Conservation (phyloP, 2,888 invertebrate species). For the Plebejus argus region DNA sequence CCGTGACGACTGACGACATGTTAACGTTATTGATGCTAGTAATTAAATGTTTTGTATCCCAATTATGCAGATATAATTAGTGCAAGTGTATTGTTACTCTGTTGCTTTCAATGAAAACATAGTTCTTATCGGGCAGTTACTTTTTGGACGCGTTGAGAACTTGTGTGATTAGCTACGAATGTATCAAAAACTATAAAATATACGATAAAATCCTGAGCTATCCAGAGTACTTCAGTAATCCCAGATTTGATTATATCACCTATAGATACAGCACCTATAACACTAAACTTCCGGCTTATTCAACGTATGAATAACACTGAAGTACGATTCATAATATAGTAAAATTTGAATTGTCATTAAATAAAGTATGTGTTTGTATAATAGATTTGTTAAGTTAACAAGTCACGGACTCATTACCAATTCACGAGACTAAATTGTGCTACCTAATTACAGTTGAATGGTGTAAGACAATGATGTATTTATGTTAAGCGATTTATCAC, state of each 20-base stretch:
- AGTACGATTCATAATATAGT: neutral
- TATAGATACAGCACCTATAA: too few relatives aligned
- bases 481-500: constrained; percentile 78
- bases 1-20: constrained; percentile 38
- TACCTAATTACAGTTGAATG: constrained; percentile 78
- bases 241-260: too few relatives aligned
- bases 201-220: too few relatives aligned
- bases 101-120: neutral
- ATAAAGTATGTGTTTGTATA: constrained; percentile 17
- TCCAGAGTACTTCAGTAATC: too few relatives aligned
- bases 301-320: neutral
- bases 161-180: too few relatives aligned
- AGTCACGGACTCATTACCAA: constrained; percentile 64
- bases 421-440: constrained; percentile 78
- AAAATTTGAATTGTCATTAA: constrained; percentile 3
- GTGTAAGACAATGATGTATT: constrained; percentile 75
- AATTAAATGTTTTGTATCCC: constrained; percentile 31
- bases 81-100: constrained; percentile 6
- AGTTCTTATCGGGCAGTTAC: neutral
- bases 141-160: neutral
- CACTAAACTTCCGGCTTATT: neutral
- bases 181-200: too few relatives aligned
- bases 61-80: constrained; percentile 30
- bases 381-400: constrained; percentile 9
- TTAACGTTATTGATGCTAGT: constrained; percentile 35